These are phyloP conservation scores for Clistopyga incitator DNA, from an alignment of 2,888 invertebrate genomes.

Conservation along the genomic window DNA sequence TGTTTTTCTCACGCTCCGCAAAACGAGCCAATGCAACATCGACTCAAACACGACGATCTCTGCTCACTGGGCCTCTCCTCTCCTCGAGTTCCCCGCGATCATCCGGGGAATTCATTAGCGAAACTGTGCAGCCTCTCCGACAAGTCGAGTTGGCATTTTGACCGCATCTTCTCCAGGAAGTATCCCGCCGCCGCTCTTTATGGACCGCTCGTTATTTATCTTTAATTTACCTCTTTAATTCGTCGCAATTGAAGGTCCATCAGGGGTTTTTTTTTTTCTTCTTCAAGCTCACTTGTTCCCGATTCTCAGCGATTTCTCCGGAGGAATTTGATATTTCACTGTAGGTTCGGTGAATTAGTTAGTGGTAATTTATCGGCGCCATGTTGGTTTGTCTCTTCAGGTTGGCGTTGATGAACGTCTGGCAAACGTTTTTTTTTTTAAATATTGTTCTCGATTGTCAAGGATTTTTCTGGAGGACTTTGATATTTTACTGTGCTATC, in stretches of 20 bases:
- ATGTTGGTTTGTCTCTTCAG: background rate
- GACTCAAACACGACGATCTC: background rate
- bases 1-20: constrained; percentile 62
- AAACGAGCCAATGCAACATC: constrained; percentile 25
- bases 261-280: background rate
- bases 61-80: background rate
- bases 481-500: no score
- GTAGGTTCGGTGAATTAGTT: background rate
- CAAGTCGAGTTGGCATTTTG: constrained; percentile 30
- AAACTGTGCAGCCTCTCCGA: constrained; percentile 37
- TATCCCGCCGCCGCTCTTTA: constrained; percentile 17
- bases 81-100: constrained; percentile 43
- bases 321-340: background rate
- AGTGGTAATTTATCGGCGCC: background rate
- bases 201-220: constrained; percentile 56
- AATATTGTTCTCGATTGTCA: no score
- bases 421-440: no score
- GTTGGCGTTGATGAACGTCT: no score
- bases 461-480: no score
- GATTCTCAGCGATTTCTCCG: background rate
- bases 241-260: constrained; percentile 14
- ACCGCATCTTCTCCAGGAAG: constrained; percentile 51
- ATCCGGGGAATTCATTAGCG: constrained; percentile 65
- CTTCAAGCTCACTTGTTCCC: background rate
- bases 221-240: constrained; percentile 58